phyloP scores from a whole-genome alignment of 2,797 vertebrate species.

The Morus bassanus region DNA sequence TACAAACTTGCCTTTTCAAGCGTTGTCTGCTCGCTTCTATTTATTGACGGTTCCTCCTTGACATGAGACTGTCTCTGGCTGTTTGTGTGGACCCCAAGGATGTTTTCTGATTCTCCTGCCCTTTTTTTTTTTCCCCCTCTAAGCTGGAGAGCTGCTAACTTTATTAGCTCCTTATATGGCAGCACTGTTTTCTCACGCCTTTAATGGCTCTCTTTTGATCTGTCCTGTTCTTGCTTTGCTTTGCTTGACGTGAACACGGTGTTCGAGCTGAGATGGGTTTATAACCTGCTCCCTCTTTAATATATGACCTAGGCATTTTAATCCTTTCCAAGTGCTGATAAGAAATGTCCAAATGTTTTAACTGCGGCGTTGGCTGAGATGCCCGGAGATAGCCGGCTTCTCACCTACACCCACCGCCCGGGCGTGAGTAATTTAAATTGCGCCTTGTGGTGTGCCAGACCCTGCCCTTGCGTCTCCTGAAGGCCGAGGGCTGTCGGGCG shows the following conservation, averaged over 20 bases:
- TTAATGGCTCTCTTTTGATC: constrained; percentile 54
- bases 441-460: neutral
- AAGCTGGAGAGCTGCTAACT: constrained; percentile 6
- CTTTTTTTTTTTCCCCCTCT: neutral
- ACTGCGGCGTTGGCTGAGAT: neutral
- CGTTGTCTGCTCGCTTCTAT: neutral
- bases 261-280: constrained; percentile 9
- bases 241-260: neutral
- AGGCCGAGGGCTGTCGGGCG: neutral
- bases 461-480: neutral
- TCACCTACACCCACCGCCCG: neutral
- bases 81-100: neutral
- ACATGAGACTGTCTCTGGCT: neutral
- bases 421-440: neutral
- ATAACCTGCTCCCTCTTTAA: constrained; percentile 13
- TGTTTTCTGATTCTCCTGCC: neutral
- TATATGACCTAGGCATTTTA: neutral
- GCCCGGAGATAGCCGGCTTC: neutral
- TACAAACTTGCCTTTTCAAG: neutral
- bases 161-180: constrained; percentile 50
- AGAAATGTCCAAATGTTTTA: neutral
- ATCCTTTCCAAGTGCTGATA: neutral
- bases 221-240: neutral
- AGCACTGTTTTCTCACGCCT: constrained; percentile 38
- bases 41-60: neutral